Evolutionary conservation across 2,797 vertebrate species (phyloP).

Genomic region (Ataeniobius toweri): DNA sequence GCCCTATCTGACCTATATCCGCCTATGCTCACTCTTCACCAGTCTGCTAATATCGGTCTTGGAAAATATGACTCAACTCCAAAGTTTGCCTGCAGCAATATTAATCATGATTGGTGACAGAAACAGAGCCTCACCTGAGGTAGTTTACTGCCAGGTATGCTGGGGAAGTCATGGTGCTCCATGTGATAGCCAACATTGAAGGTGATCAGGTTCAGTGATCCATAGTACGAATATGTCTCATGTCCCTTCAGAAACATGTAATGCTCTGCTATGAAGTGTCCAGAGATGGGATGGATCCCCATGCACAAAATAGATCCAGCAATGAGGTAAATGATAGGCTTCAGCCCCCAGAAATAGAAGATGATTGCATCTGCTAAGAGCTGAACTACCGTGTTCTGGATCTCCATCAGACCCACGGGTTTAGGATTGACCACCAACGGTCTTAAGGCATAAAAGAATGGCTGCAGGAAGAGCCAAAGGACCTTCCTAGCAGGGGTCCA

Average conservation of each 20-base stretch:
- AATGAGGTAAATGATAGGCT: constrained; percentile 90
- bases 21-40: constrained; percentile 1
- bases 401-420: constrained; percentile 86
- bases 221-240: constrained; percentile 98
- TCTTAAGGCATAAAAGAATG: constrained; percentile 89
- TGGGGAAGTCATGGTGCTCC: constrained; percentile 99
- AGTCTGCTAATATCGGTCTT: background rate
- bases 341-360: constrained; percentile 88
- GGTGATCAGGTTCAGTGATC: constrained; percentile 91
- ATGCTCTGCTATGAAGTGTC: constrained; percentile 98
- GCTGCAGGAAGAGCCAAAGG: constrained; percentile 93
- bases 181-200: constrained; percentile 98
- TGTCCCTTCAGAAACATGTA: constrained; percentile 97
- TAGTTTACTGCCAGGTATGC: constrained; percentile 92
- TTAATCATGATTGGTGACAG: background rate
- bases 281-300: constrained; percentile 96
- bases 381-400: constrained; percentile 87
- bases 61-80: constrained; percentile 7
- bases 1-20: background rate
- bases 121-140: constrained; percentile 83
- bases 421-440: constrained; percentile 92
- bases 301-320: constrained; percentile 90
- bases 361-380: constrained; percentile 81
- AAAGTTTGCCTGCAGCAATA: constrained; percentile 10
- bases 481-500: constrained; percentile 89